Evolutionary conservation across 2,113 vertebrate genomes (phyloP), one percentile per base, ranked within the genome.

Genomic region (Embiotoca jacksoni): DNA sequence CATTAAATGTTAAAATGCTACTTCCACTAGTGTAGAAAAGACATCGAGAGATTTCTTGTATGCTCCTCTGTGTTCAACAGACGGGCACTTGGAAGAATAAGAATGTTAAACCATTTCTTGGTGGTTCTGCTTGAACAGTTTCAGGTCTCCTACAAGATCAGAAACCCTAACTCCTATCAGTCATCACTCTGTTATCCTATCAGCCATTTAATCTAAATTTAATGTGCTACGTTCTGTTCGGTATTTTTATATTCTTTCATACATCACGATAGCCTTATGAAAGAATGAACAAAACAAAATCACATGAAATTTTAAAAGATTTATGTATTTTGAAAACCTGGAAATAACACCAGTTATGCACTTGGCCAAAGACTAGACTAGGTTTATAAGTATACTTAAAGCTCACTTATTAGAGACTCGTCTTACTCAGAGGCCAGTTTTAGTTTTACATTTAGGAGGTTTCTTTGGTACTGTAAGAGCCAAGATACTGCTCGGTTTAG

Each of bases 401-500:
- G 52, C 57, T 68, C 36, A 57, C 72, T 75, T 63, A 63, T 69
- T 63, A 52, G 53, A 70, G 72, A 58, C 64, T 30, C 11, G 61
- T 79, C 61, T 59, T 71, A 36, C 50, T 62, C 31, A n/a, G 66
- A 61, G 41, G 65, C 30, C 50, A 49, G 44, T 70, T 65, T 64
- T 65, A 53, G 59, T 62, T 44, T n/a, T 46, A 61, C 56, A 82
- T 83, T 69, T 70, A 66, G 46, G 47, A 74, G 49, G 35, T 74
- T 69, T 74, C 39, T 30, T 4, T 49, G 60, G n/a, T 13, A 47
- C 15, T 41, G 71, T 61, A 52, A 41, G 53, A 73, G 58, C 67
- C 62, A 79, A 79, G 61, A 61, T 50, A 33, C 53, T 60, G 58
- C 72, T 83, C 36, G 55, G 67, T 76, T 75, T 72, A 72, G n/a